These are phyloP conservation scores for Meganola albula DNA, from an alignment of 2,888 invertebrate species.

Conservation along the genomic window DNA sequence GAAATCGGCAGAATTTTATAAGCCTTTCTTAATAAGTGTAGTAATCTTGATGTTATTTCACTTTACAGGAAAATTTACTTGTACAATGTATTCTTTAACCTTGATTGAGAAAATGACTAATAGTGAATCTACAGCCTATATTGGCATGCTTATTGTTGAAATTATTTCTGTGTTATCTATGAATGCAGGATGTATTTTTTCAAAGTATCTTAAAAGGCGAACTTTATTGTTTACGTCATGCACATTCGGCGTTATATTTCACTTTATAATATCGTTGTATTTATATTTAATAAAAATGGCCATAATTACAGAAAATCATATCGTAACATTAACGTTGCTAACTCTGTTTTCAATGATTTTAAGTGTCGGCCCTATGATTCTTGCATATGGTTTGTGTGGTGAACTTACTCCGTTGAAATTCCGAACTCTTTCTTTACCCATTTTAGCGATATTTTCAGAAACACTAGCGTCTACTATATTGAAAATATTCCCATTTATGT, in stretches of 20 bases:
- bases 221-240: conserved; percentile 27
- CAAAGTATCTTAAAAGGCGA: conserved; percentile 30
- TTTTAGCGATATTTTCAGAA: conserved; percentile 19
- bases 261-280: conserved; percentile 35
- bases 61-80: conserved; percentile 15
- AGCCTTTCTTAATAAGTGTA: conserved; percentile 19
- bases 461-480: conserved; percentile 17
- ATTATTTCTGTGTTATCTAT: conserved; percentile 32
- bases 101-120: conserved; percentile 25
- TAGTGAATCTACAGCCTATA: conserved; percentile 26
- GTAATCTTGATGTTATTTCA: conserved; percentile 18
- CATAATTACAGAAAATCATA: conserved; percentile 26
- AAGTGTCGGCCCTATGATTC: conserved; percentile 32
- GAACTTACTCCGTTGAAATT: conserved; percentile 26
- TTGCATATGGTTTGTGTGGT: conserved; percentile 23
- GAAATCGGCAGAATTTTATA: conserved; percentile 23
- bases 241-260: conserved; percentile 25
- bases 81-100: conserved; percentile 15
- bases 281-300: conserved; percentile 30
- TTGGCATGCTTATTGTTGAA: conserved; percentile 35
- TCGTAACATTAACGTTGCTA: conserved; percentile 27
- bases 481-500: conserved; percentile 27
- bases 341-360: conserved; percentile 31
- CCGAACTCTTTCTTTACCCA: conserved; percentile 20
- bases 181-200: conserved; percentile 33